phyloP scores from a whole-genome alignment of 2,888 invertebrate species.

The Tillus elongatus region DNA sequence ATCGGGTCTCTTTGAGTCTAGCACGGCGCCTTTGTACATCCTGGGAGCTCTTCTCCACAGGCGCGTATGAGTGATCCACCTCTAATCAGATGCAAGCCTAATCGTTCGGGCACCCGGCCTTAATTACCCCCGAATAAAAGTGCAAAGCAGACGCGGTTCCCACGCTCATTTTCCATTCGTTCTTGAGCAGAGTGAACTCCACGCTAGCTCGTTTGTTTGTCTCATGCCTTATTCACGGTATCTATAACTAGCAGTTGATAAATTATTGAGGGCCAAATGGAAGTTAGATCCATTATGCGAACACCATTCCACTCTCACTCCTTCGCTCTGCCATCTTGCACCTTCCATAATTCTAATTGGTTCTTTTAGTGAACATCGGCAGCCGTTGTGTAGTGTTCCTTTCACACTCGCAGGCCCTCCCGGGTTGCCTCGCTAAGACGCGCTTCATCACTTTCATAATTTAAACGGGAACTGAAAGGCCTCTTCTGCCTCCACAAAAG shows the following conservation, averaged over 20 bases:
- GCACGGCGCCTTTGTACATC: constrained; percentile 25
- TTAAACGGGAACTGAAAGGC: constrained; percentile 19
- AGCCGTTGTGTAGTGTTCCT: constrained; percentile 10
- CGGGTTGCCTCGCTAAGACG: constrained; percentile 10
- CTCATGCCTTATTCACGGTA: constrained; percentile 39
- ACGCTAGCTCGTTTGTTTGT: constrained; percentile 36
- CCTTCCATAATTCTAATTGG: constrained; percentile 28
- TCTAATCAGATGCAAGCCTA: too few relatives aligned
- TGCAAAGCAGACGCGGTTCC: constrained; percentile 28
- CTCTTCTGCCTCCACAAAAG: constrained; percentile 18
- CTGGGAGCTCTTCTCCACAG: neutral
- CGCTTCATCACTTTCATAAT: constrained; percentile 18
- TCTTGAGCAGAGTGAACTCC: too few relatives aligned
- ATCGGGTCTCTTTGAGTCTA: constrained; percentile 35
- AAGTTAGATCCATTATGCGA: constrained; percentile 28
- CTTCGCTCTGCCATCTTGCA: constrained; percentile 11
- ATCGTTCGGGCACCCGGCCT: too few relatives aligned
- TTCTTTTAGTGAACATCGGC: constrained; percentile 18
- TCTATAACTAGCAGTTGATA: constrained; percentile 39
- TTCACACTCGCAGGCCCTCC: neutral
- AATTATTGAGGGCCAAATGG: constrained; percentile 35
- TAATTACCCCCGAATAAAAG: constrained; percentile 23
- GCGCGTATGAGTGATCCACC: too few relatives aligned
- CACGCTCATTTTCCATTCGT: constrained; percentile 39
- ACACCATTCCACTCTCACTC: constrained; percentile 9